These are phyloP conservation scores for Pristionchus fissidentatus DNA, from an alignment of 2,888 invertebrate genomes.

Conservation along the genomic window DNA sequence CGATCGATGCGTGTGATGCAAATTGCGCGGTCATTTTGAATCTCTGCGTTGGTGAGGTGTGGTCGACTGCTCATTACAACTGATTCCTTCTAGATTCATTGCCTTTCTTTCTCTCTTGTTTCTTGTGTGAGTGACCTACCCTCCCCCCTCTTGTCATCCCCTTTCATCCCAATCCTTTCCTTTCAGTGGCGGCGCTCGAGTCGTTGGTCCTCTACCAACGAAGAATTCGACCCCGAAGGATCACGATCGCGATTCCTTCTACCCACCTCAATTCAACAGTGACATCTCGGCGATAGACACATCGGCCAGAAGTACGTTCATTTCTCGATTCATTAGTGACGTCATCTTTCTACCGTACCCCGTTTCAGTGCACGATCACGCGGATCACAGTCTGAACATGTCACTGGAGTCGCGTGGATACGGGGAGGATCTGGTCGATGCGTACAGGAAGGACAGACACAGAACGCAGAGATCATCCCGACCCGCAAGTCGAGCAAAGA, in stretches of 20 bases:
- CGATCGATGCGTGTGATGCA: not conserved
- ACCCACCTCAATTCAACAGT: constrained; percentile 34
- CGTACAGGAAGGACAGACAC: constrained; percentile 39
- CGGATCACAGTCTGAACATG: constrained; percentile 38
- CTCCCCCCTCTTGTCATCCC: not conserved
- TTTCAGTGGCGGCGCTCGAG: not conserved
- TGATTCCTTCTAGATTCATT: not conserved
- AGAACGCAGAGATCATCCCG: not conserved
- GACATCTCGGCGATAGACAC: constrained; percentile 38
- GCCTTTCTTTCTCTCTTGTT: not conserved
- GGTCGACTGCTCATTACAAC: not conserved
- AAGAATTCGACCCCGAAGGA: constrained; percentile 45
- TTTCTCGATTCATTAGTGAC: no score
- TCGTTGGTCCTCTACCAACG: not conserved
- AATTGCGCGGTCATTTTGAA: not conserved
- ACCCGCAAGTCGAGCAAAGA: constrained; percentile 30
- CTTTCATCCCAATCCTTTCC: not conserved
- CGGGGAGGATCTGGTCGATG: constrained; percentile 44
- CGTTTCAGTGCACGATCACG: constrained; percentile 18
- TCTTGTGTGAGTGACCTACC: not conserved
- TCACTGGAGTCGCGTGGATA: constrained; percentile 44
- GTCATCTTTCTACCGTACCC: not conserved
- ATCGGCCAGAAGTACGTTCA: not conserved
- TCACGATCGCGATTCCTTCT: constrained; percentile 14
- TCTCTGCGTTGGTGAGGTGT: not conserved